Base-by-base conservation (phyloP, 2,888 invertebrate species). In the Digitonthophagus gazella region DNA sequence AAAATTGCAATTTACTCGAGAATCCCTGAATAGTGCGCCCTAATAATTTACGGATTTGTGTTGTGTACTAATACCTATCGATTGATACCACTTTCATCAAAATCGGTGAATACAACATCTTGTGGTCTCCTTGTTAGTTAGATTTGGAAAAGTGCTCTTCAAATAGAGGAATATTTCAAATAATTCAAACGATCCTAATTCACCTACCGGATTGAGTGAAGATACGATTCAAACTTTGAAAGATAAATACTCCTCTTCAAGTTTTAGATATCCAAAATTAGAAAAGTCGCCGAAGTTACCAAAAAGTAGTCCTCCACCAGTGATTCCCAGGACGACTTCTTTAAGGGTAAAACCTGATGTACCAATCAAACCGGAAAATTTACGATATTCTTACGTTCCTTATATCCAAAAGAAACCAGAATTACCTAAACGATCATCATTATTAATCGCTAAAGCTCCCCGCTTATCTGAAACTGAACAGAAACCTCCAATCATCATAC, bases 181-280 rank as follows among this genome's bases (percentile, higher is more conserved):
- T n/a, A n/a, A n/a, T n/a, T n/a, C n/a, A n/a, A n/a, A n/a, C n/a
- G n/a, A n/a, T n/a, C n/a, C n/a, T n/a, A n/a, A n/a, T 6, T 70
- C 71, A 5, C 71, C 70, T 64, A 69, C 67, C 57, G 54, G 69
- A 8, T 68, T 74, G 16, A 74, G 72, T 58, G 67, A 67, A 61
- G 74, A 73, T 16, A 74, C 75, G n/a, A 74, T 76, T 22, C 74
- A 74, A 66, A 69, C 72, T 55, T 69, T 77, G 14, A 75, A 72
- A 70, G 72, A 64, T 63, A 79, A 77, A 71, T 79, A 79, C 73
- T 78, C 79, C 0, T 78, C 80, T 18, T 73, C 76, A 14, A 76
- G 74, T 69, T 79, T 77, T 67, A 78, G 78, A 8, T 79, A 78
- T 68, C 73, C 76, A 20, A 68, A 16, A 15, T 20, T 65, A 19